Percentiles rank a stretch among this genome's conserved stretches.
phyloP scores from a whole-genome alignment of 2,888 invertebrate genomes.

The Acanthoscelides obtectus region DNA sequence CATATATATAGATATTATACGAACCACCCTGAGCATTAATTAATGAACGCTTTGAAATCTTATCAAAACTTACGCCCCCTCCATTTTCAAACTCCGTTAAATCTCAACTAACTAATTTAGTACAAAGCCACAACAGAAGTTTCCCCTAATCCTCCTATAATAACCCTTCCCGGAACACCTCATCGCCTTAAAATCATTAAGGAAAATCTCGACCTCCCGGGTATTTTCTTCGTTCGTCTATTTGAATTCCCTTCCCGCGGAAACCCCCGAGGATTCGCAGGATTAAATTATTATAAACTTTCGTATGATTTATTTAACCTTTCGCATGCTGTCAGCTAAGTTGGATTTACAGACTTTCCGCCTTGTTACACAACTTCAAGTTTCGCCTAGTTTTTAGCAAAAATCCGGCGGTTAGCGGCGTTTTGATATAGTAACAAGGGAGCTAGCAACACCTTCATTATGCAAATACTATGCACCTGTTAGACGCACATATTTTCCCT shows the following conservation, averaged over 20 bases:
- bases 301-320: conserved; percentile 17
- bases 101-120: not conserved
- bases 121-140: not conserved
- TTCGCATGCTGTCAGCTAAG: conserved; percentile 11
- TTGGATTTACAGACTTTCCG: conserved; percentile 4
- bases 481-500: too few species aligned
- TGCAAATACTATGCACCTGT: too few species aligned
- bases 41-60: not conserved
- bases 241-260: not conserved
- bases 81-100: not conserved
- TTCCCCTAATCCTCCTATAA: not conserved
- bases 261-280: not conserved
- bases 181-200: not conserved
- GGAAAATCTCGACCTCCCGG: not conserved
- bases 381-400: not conserved
- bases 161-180: not conserved
- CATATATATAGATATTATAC: not conserved
- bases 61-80: not conserved
- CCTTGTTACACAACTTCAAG: not conserved
- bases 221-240: not conserved
- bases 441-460: too few species aligned
- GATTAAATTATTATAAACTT: conserved; percentile 16
- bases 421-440: not conserved
- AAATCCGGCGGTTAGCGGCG: not conserved
- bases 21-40: not conserved